These are phyloP conservation scores for Abscondita cerata DNA, from an alignment of 2,888 invertebrate genomes.

Conservation along the genomic window DNA sequence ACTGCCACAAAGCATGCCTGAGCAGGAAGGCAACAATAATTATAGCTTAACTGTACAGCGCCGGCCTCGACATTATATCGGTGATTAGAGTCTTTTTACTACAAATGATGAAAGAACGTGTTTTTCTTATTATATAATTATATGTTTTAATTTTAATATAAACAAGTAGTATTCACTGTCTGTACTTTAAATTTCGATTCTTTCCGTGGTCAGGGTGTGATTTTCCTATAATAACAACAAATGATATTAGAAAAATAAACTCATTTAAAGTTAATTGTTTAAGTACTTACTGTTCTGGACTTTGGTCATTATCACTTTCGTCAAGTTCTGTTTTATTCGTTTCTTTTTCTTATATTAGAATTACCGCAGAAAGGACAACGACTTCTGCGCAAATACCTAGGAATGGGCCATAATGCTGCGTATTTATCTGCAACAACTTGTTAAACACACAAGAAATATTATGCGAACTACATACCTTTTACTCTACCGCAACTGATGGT, in stretches of 20 bases:
- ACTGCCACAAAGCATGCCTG: conserved; percentile 31
- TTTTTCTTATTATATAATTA: conserved; percentile 32
- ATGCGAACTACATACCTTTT: conserved; percentile 82
- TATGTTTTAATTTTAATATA: conserved; percentile 34
- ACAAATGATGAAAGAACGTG: conserved; percentile 36
- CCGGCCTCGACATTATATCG: conserved; percentile 36
- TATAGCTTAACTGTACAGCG: conserved; percentile 39
- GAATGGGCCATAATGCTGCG: conserved; percentile 98
- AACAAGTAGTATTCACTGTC: conserved; percentile 54
- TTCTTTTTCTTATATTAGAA: conserved; percentile 95
- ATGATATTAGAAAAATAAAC: too few species aligned
- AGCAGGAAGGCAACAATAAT: conserved; percentile 36
- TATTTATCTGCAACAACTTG: conserved; percentile 70
- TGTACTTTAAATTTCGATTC: conserved; percentile 60
- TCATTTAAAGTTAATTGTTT: too few species aligned
- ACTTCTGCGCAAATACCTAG: conserved; percentile 97
- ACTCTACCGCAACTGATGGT: conserved; percentile 71
- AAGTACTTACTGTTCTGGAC: conserved; percentile 83
- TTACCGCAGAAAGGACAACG: conserved; percentile 90
- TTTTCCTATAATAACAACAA: too few species aligned
- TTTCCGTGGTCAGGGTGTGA: conserved; percentile 61
- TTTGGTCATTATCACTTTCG: conserved; percentile 91
- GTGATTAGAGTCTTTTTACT: conserved; percentile 40
- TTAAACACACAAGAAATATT: too few species aligned
- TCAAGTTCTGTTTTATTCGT: conserved; percentile 93